phyloP scores from a whole-genome alignment of 2,888 invertebrate species.

The Periphyllus acericola region DNA sequence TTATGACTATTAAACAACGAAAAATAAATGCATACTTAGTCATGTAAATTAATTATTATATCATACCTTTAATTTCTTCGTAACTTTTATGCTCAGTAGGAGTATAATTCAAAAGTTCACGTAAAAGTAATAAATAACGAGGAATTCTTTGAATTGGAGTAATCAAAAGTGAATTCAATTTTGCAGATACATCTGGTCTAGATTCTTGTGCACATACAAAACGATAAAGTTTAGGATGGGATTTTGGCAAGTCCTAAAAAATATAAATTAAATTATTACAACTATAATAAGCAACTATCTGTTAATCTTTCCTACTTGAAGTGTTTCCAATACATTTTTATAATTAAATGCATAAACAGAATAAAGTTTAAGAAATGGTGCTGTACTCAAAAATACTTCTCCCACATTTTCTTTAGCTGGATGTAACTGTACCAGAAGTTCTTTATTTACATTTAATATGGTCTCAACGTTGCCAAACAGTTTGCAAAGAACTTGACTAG shows the following conservation, averaged over 20 bases:
- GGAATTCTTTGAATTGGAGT: constrained; percentile 83
- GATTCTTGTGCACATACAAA: constrained; percentile 75
- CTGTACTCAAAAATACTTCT: constrained; percentile 76
- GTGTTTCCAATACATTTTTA: constrained; percentile 72
- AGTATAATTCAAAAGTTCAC: constrained; percentile 75
- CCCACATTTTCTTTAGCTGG: constrained; percentile 72
- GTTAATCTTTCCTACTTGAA: constrained; percentile 70
- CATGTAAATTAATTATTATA: neutral
- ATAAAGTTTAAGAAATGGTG: constrained; percentile 82
- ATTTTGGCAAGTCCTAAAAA: constrained; percentile 61
- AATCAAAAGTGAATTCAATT: constrained; percentile 78
- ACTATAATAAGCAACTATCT: neutral
- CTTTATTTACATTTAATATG: constrained; percentile 74
- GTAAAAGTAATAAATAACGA: constrained; percentile 77
- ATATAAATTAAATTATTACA: neutral
- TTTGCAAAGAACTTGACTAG: constrained; percentile 69
- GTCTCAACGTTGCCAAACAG: constrained; percentile 75
- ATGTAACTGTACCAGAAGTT: constrained; percentile 72
- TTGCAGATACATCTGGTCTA: constrained; percentile 76
- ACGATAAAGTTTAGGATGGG: constrained; percentile 70
- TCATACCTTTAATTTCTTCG: constrained; percentile 69
- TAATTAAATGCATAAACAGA: constrained; percentile 82
- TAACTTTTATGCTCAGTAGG: constrained; percentile 72
- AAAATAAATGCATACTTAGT: no score
- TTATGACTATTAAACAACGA: no score